Conservation (phyloP, 2,888 invertebrate species). For the Sinotaia quadrata region DNA sequence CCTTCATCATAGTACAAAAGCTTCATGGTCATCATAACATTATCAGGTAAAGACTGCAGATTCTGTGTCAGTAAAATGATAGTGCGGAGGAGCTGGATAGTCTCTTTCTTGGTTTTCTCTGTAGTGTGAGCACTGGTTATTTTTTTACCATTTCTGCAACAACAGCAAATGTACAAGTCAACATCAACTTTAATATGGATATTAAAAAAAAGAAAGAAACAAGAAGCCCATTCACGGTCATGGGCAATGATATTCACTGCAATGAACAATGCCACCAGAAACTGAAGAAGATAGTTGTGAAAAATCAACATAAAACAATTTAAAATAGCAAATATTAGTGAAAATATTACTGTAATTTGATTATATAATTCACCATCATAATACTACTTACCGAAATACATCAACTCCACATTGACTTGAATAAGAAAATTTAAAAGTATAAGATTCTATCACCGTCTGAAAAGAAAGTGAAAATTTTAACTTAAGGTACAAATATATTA, state of each 20-base stretch:
- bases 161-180: background rate
- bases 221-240: background rate
- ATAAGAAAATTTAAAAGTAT: conserved; percentile 73
- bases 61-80: conserved; percentile 71
- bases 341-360: background rate
- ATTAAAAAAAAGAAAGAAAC: background rate
- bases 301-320: too few relatives aligned
- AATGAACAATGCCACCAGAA: too few relatives aligned
- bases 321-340: background rate
- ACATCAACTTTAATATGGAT: background rate
- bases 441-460: conserved; percentile 71
- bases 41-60: conserved; percentile 69
- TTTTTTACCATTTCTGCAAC: conserved; percentile 61
- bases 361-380: background rate
- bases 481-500: too few relatives aligned
- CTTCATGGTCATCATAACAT: conserved; percentile 72
- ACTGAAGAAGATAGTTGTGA: too few relatives aligned
- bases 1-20: conserved; percentile 73
- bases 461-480: too few relatives aligned
- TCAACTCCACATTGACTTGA: conserved; percentile 63
- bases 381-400: conserved; percentile 60
- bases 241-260: background rate
- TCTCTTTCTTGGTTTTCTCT: conserved; percentile 70
- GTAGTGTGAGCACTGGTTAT: conserved; percentile 61
- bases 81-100: conserved; percentile 70